Conservation (phyloP, 30 jellyfish, hydroid and myxozoan species). For the Clytia hemisphaerica region DNA sequence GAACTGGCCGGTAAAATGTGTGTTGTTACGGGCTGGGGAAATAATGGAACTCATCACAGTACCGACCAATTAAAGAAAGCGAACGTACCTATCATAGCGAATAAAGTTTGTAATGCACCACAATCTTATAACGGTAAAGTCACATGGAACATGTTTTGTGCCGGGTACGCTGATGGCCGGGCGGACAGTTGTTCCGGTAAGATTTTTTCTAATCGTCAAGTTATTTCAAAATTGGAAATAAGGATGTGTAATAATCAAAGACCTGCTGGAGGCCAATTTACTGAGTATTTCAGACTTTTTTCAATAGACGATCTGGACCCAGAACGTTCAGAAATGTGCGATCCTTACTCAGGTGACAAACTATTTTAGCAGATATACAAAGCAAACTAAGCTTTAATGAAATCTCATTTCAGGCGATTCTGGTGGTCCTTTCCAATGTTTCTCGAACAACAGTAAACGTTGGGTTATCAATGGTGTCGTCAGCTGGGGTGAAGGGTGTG, state of each 20-base stretch:
- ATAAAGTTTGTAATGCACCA: slow-evolving; percentile 49
- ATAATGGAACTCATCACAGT: slow-evolving; percentile 45
- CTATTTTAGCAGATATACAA: slow-evolving; percentile 52
- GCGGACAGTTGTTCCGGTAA: slow-evolving; percentile 21
- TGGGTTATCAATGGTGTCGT: slow-evolving; percentile 76
- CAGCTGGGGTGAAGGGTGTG: slow-evolving; percentile 96
- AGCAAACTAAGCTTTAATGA: too few species aligned
- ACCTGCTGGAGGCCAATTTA: too few species aligned
- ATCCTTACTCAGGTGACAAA: too few species aligned
- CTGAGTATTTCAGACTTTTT: too few species aligned
- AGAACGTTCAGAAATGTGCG: too few species aligned
- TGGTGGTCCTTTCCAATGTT: slow-evolving; percentile 92
- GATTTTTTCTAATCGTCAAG: too few species aligned
- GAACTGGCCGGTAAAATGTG: slow-evolving; percentile 64
- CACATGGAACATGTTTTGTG: slow-evolving; percentile 84
- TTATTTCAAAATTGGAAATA: too few species aligned
- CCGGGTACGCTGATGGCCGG: slow-evolving; percentile 61
- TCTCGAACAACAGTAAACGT: slow-evolving; percentile 33
- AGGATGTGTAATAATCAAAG: too few species aligned
- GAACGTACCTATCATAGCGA: slow-evolving; percentile 59
- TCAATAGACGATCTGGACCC: too few species aligned
- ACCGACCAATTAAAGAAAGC: slow-evolving; percentile 60
- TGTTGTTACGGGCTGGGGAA: slow-evolving; percentile 89
- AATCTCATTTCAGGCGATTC: slow-evolving; percentile 93
- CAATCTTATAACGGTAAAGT: slow-evolving; percentile 51